A percentile compares a stretch with the other conserved stretches of the same genome.
These are phyloP conservation scores for Cetoscarus ocellatus DNA, from an alignment of 2,797 vertebrate genomes.

Conservation along the genomic window DNA sequence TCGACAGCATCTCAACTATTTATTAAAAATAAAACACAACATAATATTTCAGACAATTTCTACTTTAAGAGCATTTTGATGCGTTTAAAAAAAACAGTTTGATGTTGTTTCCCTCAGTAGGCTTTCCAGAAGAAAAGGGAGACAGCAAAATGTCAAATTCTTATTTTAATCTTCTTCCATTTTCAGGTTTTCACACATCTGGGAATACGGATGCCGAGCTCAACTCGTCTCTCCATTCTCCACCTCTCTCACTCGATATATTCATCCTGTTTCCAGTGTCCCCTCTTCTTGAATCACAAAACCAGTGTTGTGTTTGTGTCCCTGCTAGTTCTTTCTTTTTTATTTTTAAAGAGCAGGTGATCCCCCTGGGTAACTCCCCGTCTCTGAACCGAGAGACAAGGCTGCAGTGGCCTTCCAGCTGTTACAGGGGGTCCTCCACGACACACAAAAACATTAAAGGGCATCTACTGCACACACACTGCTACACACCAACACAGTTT, in stretches of 20 bases:
- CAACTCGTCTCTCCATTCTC: constrained; percentile 6
- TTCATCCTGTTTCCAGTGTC: constrained; percentile 40
- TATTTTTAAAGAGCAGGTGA: constrained; percentile 54
- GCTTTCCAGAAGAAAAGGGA: constrained; percentile 21
- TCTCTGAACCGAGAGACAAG: constrained; percentile 23
- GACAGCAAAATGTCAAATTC: constrained; percentile 42
- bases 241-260: constrained; percentile 1
- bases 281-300: constrained; percentile 39
- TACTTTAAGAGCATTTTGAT: constrained; percentile 24
- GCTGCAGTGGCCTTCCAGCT: constrained; percentile 26
- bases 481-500: not conserved
- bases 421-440: constrained; percentile 2
- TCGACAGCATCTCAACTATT: constrained; percentile 35
- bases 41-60: constrained; percentile 31
- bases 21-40: constrained; percentile 24
- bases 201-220: constrained; percentile 44
- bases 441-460: constrained; percentile 3
- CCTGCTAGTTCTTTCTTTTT: constrained; percentile 8
- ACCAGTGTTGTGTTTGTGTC: constrained; percentile 39
- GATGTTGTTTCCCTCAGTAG: constrained; percentile 37
- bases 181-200: constrained; percentile 46
- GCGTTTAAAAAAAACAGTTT: constrained; percentile 35
- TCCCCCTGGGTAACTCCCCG: constrained; percentile 30
- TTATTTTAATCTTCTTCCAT: constrained; percentile 48
- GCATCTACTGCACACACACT: not conserved